These are phyloP conservation scores for Takifugu flavidus DNA, from an alignment of 2,113 vertebrate species.

Conservation along the genomic window DNA sequence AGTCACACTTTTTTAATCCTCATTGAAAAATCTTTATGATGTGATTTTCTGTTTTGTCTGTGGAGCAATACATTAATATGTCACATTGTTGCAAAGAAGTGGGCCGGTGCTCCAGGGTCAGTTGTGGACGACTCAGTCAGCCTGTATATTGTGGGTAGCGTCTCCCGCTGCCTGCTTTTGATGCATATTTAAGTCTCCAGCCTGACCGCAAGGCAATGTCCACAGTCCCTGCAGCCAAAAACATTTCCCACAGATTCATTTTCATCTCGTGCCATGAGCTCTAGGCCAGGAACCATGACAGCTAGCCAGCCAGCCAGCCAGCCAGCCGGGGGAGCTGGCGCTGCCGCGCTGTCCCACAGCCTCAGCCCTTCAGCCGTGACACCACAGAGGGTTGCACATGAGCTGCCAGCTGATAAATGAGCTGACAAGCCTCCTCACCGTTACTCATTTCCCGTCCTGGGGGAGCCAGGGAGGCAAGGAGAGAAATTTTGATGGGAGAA, in stretches of 20 bases:
- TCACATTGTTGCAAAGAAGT: no score
- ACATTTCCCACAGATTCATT: conserved; percentile 30
- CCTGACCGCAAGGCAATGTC: conserved; percentile 20
- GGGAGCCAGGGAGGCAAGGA: conserved; percentile 46
- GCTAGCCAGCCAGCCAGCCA: conserved; percentile 20
- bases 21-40: not conserved
- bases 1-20: no score
- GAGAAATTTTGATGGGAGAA: conserved; percentile 43
- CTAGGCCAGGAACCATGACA: conserved; percentile 5
- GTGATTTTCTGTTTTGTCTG: conserved; percentile 2
- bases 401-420: conserved; percentile 71
- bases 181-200: conserved; percentile 31
- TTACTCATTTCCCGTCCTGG: conserved; percentile 61
- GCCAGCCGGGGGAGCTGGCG: conserved; percentile 14
- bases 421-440: conserved; percentile 64
- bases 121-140: no score
- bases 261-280: conserved; percentile 18
- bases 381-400: conserved; percentile 35
- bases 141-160: not conserved
- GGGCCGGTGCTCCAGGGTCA: no score
- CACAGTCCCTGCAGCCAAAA: conserved; percentile 20
- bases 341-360: conserved; percentile 31
- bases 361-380: conserved; percentile 42
- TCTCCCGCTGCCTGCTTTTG: conserved; percentile 26
- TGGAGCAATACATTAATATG: no score